Base-by-base conservation (phyloP, 2,797 vertebrate species). In the Tympanoctomys barrerae region DNA sequence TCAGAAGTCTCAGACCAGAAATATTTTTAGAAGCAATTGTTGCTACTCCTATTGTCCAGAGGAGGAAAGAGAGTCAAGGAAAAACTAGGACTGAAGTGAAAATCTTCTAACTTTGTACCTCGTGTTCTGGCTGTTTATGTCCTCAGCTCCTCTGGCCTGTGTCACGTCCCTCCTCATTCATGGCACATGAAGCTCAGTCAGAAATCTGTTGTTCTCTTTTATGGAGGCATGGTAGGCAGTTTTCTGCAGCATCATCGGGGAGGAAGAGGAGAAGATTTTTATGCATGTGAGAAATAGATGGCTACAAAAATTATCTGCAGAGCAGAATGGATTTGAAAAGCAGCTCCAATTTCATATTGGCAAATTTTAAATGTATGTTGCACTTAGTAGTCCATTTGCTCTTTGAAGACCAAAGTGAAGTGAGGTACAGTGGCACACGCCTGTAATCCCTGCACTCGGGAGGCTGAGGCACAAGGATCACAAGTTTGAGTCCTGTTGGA, bases 181-280 rank as follows among this genome's bases (percentile, higher is more conserved):
- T 1, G 78, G 79, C 59, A 79, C 94, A 97, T 85, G 96, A 97
- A 97, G 78, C 85, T 85, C 68, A 94, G 52, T 97, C 93, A 97
- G 91, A 93, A 96, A 68, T 89, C 79, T 93, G 95, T 90, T 90
- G 52, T 82, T 62, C 73, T 90, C 39, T 86, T 89, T 84, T 88
- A 64, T 85, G 84, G 80, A 94, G 91, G 22, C 54, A 61, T 54
- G 7, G 9, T 86, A 91, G 84, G 85, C 18, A 80, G 33, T 95
- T 95, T 97, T 96, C 92, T 79, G 21, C 26, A 83, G 93, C 92
- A 93, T 91, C 42, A 61, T 94, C 92, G 91, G 80, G 46, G 36
- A 91, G 31, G 79, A 85, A 91, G 42, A 92, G 64, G 49, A 97
- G 18, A n/a, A 97, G 18, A n/a, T 62, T 59, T 78, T 96, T 97